Percentiles rank a stretch among this genome's conserved stretches.
Conservation (phyloP, 2,888 invertebrate genomes). For the Microctonus aethiopoides region DNA sequence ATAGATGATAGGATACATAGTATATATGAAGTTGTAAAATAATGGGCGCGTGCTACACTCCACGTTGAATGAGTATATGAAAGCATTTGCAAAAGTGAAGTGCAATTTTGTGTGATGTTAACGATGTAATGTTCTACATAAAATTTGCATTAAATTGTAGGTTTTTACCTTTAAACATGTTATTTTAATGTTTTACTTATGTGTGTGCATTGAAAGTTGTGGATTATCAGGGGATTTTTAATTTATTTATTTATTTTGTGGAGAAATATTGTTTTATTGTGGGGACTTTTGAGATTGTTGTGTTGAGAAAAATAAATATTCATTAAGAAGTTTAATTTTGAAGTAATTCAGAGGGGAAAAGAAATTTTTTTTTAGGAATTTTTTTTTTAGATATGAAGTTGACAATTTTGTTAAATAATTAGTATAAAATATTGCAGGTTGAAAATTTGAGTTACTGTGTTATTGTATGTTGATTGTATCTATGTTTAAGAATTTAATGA, state of each 20-base stretch:
- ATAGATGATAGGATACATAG: not conserved
- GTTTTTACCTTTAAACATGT: conserved; percentile 58
- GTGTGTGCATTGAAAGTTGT: conserved; percentile 33
- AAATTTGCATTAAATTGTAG: conserved; percentile 64
- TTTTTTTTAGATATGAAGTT: too few species aligned
- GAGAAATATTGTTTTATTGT: not conserved
- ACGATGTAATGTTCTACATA: conserved; percentile 61
- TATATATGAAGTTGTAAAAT: conserved; percentile 27
- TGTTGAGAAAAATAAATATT: too few species aligned
- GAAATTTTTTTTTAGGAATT: too few species aligned
- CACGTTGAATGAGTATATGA: conserved; percentile 22
- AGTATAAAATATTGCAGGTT: too few species aligned
- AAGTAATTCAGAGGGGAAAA: too few species aligned
- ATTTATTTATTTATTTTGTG: not conserved
- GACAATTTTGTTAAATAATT: too few species aligned
- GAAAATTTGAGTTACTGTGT: too few species aligned
- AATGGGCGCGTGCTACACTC: conserved; percentile 25
- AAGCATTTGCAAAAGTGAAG: conserved; percentile 24
- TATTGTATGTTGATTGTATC: too few species aligned
- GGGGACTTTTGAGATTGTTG: too few species aligned
- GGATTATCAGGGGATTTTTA: not conserved
- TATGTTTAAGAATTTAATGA: too few species aligned
- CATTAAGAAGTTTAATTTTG: too few species aligned
- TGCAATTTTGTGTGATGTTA: conserved; percentile 59
- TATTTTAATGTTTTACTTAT: conserved; percentile 52